Percentiles rank a stretch among this genome's conserved stretches.
Conservation (phyloP, 2,888 invertebrate genomes). For the Mesoligia furuncula region DNA sequence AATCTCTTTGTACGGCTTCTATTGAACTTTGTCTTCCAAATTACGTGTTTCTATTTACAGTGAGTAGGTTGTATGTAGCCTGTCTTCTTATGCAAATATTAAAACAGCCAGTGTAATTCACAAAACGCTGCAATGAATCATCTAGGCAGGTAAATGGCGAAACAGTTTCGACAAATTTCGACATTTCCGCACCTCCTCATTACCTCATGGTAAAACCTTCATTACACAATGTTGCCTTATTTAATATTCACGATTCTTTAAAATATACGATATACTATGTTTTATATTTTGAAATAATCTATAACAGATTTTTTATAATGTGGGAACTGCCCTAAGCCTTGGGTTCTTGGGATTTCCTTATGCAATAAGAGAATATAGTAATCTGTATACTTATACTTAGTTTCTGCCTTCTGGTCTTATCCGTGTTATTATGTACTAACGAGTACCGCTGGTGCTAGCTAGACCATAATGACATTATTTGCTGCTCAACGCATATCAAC, state of each 20-base stretch:
- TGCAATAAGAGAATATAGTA: background rate
- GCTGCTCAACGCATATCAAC: background rate
- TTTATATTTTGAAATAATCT: background rate
- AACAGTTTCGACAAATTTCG: constrained; percentile 41
- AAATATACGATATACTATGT: background rate
- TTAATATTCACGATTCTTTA: background rate
- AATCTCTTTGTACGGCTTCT: background rate
- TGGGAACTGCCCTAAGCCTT: background rate
- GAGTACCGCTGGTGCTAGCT: background rate
- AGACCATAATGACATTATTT: constrained; percentile 22
- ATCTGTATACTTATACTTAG: constrained; percentile 3
- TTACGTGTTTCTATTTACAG: background rate
- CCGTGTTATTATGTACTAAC: background rate
- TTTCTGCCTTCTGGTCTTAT: background rate
- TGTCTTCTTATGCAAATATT: constrained; percentile 19
- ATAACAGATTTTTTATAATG: background rate
- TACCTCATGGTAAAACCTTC: background rate
- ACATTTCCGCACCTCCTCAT: constrained; percentile 44
- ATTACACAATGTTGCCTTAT: constrained; percentile 14
- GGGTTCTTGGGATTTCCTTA: background rate
- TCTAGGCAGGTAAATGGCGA: constrained; percentile 34
- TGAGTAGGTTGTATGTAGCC: background rate
- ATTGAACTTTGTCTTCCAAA: constrained; percentile 1
- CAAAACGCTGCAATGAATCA: constrained; percentile 29
- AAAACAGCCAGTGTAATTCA: constrained; percentile 6